Percentiles rank a stretch among this genome's conserved stretches.
These are phyloP conservation scores for Miniopterus natalensis DNA, from an alignment of 2,113 vertebrate species.

Conservation along the genomic window DNA sequence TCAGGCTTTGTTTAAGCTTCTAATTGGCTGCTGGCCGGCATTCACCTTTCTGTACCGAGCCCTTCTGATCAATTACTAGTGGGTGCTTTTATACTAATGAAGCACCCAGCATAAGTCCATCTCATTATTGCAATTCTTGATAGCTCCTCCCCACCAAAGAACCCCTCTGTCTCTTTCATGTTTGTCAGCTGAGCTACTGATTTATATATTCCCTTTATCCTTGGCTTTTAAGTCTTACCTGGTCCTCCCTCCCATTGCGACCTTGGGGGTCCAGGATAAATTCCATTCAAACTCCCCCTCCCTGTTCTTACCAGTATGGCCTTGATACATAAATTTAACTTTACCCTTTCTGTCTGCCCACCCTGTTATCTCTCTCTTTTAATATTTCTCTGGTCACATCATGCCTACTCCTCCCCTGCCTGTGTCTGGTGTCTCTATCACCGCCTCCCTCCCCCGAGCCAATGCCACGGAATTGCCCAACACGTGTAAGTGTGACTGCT, in stretches of 20 bases:
- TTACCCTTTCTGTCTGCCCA: not conserved
- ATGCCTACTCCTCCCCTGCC: conserved; percentile 6
- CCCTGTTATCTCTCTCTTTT: not conserved
- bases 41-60: conserved; percentile 24
- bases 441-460: conserved; percentile 23
- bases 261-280: conserved; percentile 59
- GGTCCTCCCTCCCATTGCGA: conserved; percentile 37
- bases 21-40: conserved; percentile 65
- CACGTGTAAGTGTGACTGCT: conserved; percentile 73
- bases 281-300: not conserved
- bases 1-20: conserved; percentile 44
- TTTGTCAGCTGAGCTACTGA: conserved; percentile 55
- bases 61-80: conserved; percentile 58
- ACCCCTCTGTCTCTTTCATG: conserved; percentile 52
- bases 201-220: conserved; percentile 63
- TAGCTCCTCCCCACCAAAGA: not conserved
- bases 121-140: conserved; percentile 47
- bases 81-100: conserved; percentile 24
- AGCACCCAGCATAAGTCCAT: conserved; percentile 12
- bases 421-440: conserved; percentile 33
- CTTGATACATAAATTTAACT: conserved; percentile 59
- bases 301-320: not conserved
- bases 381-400: not conserved
- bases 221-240: conserved; percentile 61
- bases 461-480: conserved; percentile 37